These are phyloP conservation scores for Orthosia gracilis DNA, from an alignment of 2,888 invertebrate genomes.

Conservation along the genomic window DNA sequence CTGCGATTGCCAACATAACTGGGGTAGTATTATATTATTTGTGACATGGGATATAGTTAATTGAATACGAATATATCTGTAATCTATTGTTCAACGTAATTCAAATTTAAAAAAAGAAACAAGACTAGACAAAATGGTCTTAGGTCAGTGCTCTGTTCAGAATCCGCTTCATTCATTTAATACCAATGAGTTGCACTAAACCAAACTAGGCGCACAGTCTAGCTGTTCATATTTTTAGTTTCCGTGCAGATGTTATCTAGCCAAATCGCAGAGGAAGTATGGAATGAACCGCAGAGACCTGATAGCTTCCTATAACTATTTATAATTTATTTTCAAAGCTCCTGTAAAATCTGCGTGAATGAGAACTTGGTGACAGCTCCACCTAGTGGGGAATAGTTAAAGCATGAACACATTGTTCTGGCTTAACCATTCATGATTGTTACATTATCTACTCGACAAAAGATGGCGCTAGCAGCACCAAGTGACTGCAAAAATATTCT, in stretches of 20 bases:
- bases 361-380: slow-evolving; percentile 29
- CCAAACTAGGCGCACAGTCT: background rate
- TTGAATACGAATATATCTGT: too few relatives aligned
- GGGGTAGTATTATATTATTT: too few relatives aligned
- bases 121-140: too few relatives aligned
- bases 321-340: slow-evolving; percentile 7
- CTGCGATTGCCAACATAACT: too few relatives aligned
- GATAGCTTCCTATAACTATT: slow-evolving; percentile 18
- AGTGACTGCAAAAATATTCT: background rate
- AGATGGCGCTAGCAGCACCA: slow-evolving; percentile 42
- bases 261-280: slow-evolving; percentile 27
- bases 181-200: background rate
- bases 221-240: slow-evolving; percentile 24
- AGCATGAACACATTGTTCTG: slow-evolving; percentile 2
- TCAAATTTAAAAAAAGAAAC: too few relatives aligned
- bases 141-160: too few relatives aligned
- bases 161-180: background rate
- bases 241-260: slow-evolving; percentile 24
- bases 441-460: slow-evolving; percentile 17
- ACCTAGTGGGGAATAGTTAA: slow-evolving; percentile 64
- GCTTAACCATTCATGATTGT: too few relatives aligned
- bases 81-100: too few relatives aligned
- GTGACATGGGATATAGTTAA: too few relatives aligned
- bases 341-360: accelerated
- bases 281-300: slow-evolving; percentile 17